Percentiles rank a stretch among this genome's conserved stretches.
These are phyloP conservation scores for Clarias platycephalus DNA, from an alignment of 2,797 vertebrate genomes.

Conservation along the genomic window DNA sequence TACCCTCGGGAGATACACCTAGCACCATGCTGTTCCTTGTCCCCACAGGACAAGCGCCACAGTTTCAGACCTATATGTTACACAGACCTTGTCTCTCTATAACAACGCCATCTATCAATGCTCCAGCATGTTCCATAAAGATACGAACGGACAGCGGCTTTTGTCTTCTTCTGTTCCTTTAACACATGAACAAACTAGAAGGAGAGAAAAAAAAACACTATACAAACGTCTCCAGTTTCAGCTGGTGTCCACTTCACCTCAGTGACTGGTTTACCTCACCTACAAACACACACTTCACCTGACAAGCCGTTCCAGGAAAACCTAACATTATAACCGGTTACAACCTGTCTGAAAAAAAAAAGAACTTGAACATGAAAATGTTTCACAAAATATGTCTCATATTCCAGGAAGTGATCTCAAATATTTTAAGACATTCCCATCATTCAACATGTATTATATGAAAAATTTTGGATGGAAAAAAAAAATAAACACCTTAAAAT, in stretches of 20 bases:
- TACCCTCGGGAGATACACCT: slow-evolving; percentile 53
- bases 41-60: slow-evolving; percentile 49
- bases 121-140: slow-evolving; percentile 34
- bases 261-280: slow-evolving; percentile 30
- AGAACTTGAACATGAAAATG: neutral
- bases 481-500: neutral
- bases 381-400: slow-evolving; percentile 15
- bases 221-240: slow-evolving; percentile 38
- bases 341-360: neutral
- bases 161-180: slow-evolving; percentile 44
- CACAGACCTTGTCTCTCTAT: slow-evolving; percentile 44
- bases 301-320: neutral
- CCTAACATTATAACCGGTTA: neutral
- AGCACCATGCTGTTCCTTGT: slow-evolving; percentile 45
- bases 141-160: slow-evolving; percentile 38
- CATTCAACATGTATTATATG: slow-evolving; percentile 11
- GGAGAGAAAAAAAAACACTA: slow-evolving; percentile 36
- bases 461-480: neutral
- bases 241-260: slow-evolving; percentile 42
- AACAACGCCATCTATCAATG: slow-evolving; percentile 51
- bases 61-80: slow-evolving; percentile 59
- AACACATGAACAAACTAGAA: slow-evolving; percentile 43
- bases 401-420: slow-evolving; percentile 23
- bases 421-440: slow-evolving; percentile 14
- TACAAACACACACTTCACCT: slow-evolving; percentile 15